Base-by-base conservation (phyloP, 2,888 invertebrate genomes). In the Eupithecia insigniata region DNA sequence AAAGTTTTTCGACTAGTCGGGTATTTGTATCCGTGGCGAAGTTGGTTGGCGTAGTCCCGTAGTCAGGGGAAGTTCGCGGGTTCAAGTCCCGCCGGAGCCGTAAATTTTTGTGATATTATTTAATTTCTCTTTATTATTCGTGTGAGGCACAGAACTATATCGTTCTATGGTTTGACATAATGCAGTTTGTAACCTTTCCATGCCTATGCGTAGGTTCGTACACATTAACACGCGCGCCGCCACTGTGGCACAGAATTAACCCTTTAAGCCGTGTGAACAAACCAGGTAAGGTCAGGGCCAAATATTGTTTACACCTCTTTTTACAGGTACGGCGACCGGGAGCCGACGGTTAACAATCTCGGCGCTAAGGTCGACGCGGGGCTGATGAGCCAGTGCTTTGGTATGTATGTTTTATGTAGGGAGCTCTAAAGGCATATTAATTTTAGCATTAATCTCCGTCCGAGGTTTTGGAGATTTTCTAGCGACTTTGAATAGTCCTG, bases 311-410 rank as follows among this genome's bases (percentile, higher is more conserved):
- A 32, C 34, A 14, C 16, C 32, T 64, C n/a, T 66, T 8, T 28
- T 26, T 62, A 58, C 82, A 93, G 93, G 75, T 94, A 92, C 66
- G 94, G 94, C 0, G 94, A 94, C 77, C 85, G 94, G 69, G 94
- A 93, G 75, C 94, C 94, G 1, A 94, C 94, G 0, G 89, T 93
- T 26, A 93, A 93, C 80, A 94, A 94, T 76, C 84, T 94, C 66
- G 94, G 94, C 0, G 93, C 94, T 5, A 94, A 93, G 82, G 94
- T 94, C 0, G 94, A 94, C 72, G 94, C 94, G 1, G 94, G 93
- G 1, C 87, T 94, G 1, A 94, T 94, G 94, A 94, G 93, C 70
- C 94, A 94, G 75, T 94, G 94, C 77, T 94, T 94, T 67, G 94
- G 94, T 94, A 81, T 85, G 82, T 78, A 70, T 61, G 26, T 65